Conservation (phyloP, 2,888 invertebrate genomes). For the Cryptocheilus praepositus region DNA sequence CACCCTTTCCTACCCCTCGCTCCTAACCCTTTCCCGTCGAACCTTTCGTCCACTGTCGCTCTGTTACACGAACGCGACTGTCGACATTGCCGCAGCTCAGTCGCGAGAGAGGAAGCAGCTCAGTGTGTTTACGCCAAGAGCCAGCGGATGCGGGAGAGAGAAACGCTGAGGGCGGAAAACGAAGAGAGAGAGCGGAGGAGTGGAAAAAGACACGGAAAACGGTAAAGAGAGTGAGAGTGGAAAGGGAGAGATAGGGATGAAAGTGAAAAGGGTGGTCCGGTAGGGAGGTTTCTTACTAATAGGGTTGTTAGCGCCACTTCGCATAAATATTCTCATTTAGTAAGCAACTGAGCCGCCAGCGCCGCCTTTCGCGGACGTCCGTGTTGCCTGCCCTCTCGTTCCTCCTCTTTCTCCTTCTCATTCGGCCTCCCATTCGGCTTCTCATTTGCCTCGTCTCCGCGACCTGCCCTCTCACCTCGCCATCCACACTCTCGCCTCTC, state of each 20-base stretch:
- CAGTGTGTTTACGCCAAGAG: constrained; percentile 7
- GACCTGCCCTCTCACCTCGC: background rate
- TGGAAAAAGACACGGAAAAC: background rate
- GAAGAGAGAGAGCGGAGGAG: background rate
- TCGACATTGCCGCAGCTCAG: constrained; percentile 1
- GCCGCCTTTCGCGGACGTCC: no score
- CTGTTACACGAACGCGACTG: background rate
- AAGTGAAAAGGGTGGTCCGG: background rate
- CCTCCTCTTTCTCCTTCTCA: no score
- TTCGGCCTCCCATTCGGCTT: no score
- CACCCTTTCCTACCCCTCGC: background rate
- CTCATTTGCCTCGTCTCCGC: no score
- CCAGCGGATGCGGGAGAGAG: no score
- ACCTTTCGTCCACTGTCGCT: background rate
- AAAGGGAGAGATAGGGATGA: background rate
- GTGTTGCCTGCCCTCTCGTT: background rate
- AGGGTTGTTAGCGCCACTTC: constrained; percentile 53
- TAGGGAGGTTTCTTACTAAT: constrained; percentile 31
- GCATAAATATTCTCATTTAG: constrained; percentile 57
- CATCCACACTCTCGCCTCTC: background rate
- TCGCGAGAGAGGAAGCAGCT: constrained; percentile 12
- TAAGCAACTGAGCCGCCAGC: constrained; percentile 17
- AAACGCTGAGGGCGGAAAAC: no score
- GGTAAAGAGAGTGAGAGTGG: background rate
- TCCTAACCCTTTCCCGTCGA: background rate